A percentile compares a stretch with the other conserved stretches of the same genome.
phyloP scores from a whole-genome alignment of 2,113 vertebrate species.

The Protobothrops flavoviridis region DNA sequence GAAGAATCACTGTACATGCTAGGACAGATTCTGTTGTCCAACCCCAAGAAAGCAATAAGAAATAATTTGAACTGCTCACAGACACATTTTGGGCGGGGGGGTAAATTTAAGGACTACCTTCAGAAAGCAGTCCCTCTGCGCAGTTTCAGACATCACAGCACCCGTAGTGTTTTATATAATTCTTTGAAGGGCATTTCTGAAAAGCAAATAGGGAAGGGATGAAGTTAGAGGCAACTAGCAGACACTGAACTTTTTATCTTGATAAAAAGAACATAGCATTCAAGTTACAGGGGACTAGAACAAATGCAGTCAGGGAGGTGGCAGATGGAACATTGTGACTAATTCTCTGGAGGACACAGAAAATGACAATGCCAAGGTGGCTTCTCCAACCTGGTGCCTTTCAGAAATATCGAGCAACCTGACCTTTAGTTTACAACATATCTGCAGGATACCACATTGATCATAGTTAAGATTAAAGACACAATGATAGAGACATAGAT shows the following conservation, averaged over 20 bases:
- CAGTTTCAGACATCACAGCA: conserved; percentile 65
- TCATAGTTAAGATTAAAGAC: not conserved
- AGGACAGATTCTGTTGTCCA: not conserved
- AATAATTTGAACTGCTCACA: not conserved
- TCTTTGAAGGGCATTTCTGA: conserved; percentile 66
- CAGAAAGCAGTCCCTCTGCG: conserved; percentile 52
- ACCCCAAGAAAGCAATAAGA: not conserved
- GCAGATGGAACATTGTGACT: not conserved
- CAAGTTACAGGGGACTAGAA: not conserved
- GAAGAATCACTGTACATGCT: not conserved
- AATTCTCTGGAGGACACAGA: fast-evolving
- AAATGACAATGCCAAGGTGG: not conserved
- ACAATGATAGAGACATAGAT: no score
- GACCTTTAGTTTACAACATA: not conserved
- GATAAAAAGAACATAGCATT: not conserved
- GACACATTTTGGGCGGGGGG: not conserved
- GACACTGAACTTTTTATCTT: conserved; percentile 12
- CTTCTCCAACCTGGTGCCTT: not conserved
- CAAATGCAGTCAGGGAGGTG: not conserved
- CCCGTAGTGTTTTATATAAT: conserved; percentile 49
- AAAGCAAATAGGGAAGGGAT: conserved; percentile 50
- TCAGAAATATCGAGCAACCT: not conserved
- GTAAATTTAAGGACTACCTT: conserved; percentile 58
- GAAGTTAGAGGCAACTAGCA: conserved; percentile 10
- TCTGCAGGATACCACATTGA: not conserved